These are phyloP conservation scores for Fulica atra DNA, from an alignment of 2,113 vertebrate genomes.

Conservation along the genomic window DNA sequence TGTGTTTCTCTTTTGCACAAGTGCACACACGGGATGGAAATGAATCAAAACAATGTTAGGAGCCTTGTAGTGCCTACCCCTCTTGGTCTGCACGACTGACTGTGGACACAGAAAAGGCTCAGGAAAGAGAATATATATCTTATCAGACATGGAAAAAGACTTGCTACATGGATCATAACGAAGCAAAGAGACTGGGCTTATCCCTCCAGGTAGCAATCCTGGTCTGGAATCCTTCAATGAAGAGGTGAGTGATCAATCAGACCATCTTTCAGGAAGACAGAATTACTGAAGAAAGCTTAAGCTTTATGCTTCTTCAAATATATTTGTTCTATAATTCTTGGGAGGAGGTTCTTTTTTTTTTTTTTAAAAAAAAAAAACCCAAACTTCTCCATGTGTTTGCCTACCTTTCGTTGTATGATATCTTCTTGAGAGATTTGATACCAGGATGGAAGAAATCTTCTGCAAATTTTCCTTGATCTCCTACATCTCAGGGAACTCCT, in stretches of 20 bases:
- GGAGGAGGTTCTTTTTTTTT: not conserved
- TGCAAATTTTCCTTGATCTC: not conserved
- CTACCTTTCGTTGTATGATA: not conserved
- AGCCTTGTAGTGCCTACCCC: not conserved
- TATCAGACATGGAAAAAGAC: not conserved
- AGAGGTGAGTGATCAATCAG: not conserved
- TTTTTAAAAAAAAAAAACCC: not conserved
- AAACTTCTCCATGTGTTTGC: not conserved
- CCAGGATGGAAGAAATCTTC: not conserved
- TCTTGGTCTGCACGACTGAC: not conserved
- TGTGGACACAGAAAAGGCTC: not conserved
- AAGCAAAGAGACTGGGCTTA: not conserved
- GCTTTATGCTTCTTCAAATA: not conserved
- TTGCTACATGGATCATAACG: not conserved
- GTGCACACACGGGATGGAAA: not conserved
- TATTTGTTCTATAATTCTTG: not conserved
- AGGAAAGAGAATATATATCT: not conserved
- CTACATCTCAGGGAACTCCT: not conserved
- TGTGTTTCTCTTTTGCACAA: constrained; percentile 20
- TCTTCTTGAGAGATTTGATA: not conserved
- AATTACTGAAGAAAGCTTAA: not conserved
- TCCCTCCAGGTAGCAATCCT: not conserved
- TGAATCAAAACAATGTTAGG: not conserved
- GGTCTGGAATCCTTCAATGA: not conserved
- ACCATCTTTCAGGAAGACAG: not conserved